Evolutionary conservation across 2,888 invertebrate species (phyloP), one percentile per base, ranked within the genome.

Genomic region (Julus scanicus): DNA sequence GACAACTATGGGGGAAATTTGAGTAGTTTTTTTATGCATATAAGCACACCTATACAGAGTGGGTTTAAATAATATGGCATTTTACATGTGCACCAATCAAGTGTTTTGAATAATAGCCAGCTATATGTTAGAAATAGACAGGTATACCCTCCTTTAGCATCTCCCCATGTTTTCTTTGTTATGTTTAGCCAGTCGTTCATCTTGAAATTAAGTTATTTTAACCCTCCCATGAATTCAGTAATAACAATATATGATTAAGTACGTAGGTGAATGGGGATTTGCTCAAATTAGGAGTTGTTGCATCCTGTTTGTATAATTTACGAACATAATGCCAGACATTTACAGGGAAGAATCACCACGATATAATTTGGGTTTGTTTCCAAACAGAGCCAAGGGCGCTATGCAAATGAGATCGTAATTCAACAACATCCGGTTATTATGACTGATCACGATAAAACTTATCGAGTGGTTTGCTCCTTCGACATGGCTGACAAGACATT

Each of bases 391-490:
- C 90, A 91, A 49, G 93, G 92, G 9, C 91, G 92, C 86, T 93
- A 92, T 90, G 92, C 92, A 40, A 93, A 93, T 90, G 92, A 93
- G 89, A 92, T 93, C 71, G 92, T 93, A 44, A 92, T 93, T 86
- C 93, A 93, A 89, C 92, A 93, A 90, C 93, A 93, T 90, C 92
- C 93, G 29, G 92, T 92, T 29, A 93, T 93, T 89, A 93, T 93
- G 92, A 93, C 93, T 89, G 92, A 93, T 88, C 92, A 92, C 11
- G 93, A 93, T 90, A 92, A 92, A 89, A 93, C 92, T 3, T 92
- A 93, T 37, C 90, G 92, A 88, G 93, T 93, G 53, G 92, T 93
- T 90, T 93, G 93, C 89, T 92, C 92, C 15, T 93, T 93, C 90
- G 92, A 92, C 89, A 92, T 92, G 17, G 91, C 91, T 57, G 93